Evolutionary conservation across 2,888 invertebrate genomes (phyloP), one percentile per base, ranked within the genome.

Genomic region (Nysson spinosus): DNA sequence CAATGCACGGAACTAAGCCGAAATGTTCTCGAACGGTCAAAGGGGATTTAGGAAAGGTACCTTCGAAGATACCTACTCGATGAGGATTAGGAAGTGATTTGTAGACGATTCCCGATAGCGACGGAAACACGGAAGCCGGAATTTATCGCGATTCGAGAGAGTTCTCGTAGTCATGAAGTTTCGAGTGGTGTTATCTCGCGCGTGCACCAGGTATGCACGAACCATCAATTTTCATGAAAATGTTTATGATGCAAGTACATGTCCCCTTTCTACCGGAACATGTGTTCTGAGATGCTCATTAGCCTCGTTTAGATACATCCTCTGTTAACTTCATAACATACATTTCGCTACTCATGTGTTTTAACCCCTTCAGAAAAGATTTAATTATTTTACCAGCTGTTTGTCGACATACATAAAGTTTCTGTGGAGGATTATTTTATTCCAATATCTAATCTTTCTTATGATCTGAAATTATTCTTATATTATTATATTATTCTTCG

Each of bases 61-160:
- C 69, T 75, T 57, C 50, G 54, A 55, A 60, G 75, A 67, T 75
- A 75, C 69, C 75, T 63, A 68, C 75, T 81, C 77, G 74, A 72
- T 73, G 66, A 76, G 81, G 82, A 82, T 83, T 83, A 83, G 72
- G 71, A 74, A 79, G 75, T 78, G 81, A 80, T 80, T 81, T 81
- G 79, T 81, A 78, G 79, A 75, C 79, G 79, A 78, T 77, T 75
- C 68, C 70, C 78, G 83, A 83, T 83, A 83, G 79, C 77, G 77
- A 72, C 69, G 72, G 77, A 72, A 77, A 70, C 70, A 70, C 72
- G 70, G 75, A 74, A 73, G 76, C 75, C 72, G 68, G 82, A 83
- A 81, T 83, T 81, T 81, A 83, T 82, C 83, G 74, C 72, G 81
- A 83, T 80, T 72, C 73, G 69, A 74, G 74, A 71, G 72, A 75